Evolutionary conservation across 2,113 vertebrate species (phyloP), one percentile per base, ranked within the genome.

Genomic region (Dipodomys merriami): DNA sequence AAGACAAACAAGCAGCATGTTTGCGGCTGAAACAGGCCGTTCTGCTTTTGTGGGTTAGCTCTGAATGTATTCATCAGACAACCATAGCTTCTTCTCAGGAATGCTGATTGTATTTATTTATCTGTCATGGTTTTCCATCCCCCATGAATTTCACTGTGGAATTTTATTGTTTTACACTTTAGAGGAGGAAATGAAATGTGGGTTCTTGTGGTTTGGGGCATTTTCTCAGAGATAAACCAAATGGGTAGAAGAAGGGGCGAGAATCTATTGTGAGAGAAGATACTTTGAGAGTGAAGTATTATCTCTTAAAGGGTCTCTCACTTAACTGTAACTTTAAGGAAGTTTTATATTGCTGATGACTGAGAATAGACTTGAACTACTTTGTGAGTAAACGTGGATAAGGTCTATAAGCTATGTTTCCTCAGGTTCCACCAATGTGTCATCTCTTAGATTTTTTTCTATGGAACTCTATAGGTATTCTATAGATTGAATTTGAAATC

Each of bases 221-320:
- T 6, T 9, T 90, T 88, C 67, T 20, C 93, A 88, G 25, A 95
- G 9, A 71, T 22, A 68, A 49, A 49, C 39, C 91, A 60, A 89
- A 33, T 7, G n/a, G 84, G 15, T 64, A 25, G 49, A 89, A 91
- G 3, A 33, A 77, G 23, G 35, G 23, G 3, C 53, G 39, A 62
- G n/a, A 30, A 44, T 73, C n/a, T 84, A n/a, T 46, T 93, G 29
- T 57, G 35, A 89, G 65, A 69, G 65, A 88, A 25, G 60, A 68
- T 77, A 73, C 88, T 88, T 91, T 92, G 71, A 91, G 84, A 88
- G 27, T 72, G 88, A 93, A 90, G 72, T 29, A 86, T 80, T 87
- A 30, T 62, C 65, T 83, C 30, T 16, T 82, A 39, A n/a, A 79
- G 93, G 35, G 95, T 92, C 46, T 91, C 69, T 93, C 78, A 46